These are phyloP conservation scores for Oligia fasciuncula DNA, from an alignment of 2,888 invertebrate genomes.

Conservation along the genomic window DNA sequence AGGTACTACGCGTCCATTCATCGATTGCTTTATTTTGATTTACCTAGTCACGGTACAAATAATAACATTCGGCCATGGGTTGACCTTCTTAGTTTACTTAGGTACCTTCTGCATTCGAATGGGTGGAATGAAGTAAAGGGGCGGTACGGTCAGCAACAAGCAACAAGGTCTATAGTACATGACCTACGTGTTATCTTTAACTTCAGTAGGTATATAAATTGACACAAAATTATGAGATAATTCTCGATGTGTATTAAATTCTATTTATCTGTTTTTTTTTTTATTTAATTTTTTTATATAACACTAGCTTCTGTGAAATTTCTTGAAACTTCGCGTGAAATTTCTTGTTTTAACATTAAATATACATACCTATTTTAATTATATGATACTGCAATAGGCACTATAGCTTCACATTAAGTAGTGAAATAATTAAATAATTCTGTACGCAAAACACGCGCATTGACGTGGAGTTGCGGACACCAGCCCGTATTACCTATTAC, in stretches of 20 bases:
- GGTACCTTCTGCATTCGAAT: slow-evolving; percentile 23
- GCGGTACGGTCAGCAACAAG: not conserved
- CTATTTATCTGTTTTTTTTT: not conserved
- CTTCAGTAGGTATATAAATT: not conserved
- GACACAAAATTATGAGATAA: not conserved
- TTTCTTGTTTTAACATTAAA: not conserved
- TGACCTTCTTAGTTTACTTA: slow-evolving; percentile 24
- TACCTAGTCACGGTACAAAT: slow-evolving; percentile 27
- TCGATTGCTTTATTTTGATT: slow-evolving; percentile 41
- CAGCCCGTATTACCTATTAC: no score
- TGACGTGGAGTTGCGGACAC: no score
- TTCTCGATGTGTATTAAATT: not conserved
- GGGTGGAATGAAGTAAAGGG: slow-evolving; percentile 13
- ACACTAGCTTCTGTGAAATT: not conserved
- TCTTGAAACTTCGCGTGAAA: not conserved
- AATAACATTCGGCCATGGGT: slow-evolving; percentile 34
- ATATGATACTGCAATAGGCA: no score
- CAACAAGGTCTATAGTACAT: not conserved
- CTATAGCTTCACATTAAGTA: no score
- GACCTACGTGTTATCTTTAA: not conserved
- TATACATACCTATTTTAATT: no score
- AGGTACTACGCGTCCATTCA: slow-evolving; percentile 1
- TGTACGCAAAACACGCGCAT: no score
- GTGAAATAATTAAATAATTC: no score
- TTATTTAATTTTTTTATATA: not conserved